phyloP scores from a whole-genome alignment of 2,888 invertebrate genomes.

The Chamaedrilus cognettii region DNA sequence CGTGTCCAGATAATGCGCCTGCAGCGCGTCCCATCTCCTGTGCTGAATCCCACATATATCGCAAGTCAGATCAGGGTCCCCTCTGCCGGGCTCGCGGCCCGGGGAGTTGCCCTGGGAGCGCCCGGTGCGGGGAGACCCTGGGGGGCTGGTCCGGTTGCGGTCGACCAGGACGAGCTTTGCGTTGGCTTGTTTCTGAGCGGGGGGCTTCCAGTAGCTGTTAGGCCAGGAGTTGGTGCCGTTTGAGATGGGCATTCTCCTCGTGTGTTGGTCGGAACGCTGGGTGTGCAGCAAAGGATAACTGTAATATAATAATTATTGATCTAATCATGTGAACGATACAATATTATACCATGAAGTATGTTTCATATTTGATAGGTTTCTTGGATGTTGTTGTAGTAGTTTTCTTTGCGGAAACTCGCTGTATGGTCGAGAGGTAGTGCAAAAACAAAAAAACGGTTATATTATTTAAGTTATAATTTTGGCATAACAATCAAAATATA shows the following conservation, averaged over 20 bases:
- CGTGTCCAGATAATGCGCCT: neutral
- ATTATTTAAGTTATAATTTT: no score
- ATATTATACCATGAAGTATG: no score
- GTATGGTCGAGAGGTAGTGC: no score
- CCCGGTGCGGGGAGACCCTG: slow-evolving; percentile 10
- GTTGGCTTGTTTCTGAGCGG: slow-evolving; percentile 3
- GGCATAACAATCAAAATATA: no score
- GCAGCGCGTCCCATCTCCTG: neutral
- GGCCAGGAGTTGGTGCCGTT: slow-evolving; percentile 26
- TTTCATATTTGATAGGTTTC: no score
- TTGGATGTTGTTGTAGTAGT: no score
- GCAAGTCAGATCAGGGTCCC: slow-evolving; percentile 5
- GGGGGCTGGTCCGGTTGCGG: neutral
- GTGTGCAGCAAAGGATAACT: no score
- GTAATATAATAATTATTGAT: no score
- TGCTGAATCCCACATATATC: neutral
- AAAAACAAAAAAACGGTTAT: no score
- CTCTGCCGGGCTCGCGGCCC: neutral
- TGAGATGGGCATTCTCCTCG: slow-evolving; percentile 27
- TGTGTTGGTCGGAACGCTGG: no score
- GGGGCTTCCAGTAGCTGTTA: slow-evolving; percentile 11
- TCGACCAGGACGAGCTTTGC: slow-evolving; percentile 16
- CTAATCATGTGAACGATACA: no score
- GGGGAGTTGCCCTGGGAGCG: slow-evolving; percentile 6
- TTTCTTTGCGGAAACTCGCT: no score